phyloP scores from a whole-genome alignment of 2,888 invertebrate species.

The Bombylius major region DNA sequence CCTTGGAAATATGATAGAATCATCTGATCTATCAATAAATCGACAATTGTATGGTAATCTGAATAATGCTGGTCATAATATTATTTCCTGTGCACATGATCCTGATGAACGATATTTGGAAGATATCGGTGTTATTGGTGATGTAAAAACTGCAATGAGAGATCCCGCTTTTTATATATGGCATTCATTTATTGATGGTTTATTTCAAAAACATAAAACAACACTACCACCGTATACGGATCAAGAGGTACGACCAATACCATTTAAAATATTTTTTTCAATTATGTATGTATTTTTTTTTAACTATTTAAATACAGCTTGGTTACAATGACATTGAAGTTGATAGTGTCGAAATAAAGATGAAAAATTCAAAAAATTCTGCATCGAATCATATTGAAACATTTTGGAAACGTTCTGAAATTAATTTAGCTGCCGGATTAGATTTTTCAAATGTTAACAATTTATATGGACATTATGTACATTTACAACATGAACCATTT shows the following conservation, averaged over 20 bases:
- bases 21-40: slow-evolving; percentile 54
- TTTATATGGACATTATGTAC: slow-evolving; percentile 58
- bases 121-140: slow-evolving; percentile 64
- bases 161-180: slow-evolving; percentile 79
- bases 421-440: slow-evolving; percentile 66
- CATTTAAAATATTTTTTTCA: neutral
- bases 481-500: slow-evolving; percentile 63
- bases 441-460: slow-evolving; percentile 64
- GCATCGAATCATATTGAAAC: slow-evolving; percentile 49
- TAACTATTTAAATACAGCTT: slow-evolving; percentile 4
- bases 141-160: slow-evolving; percentile 71
- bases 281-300: neutral
- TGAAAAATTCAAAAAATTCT: slow-evolving; percentile 18
- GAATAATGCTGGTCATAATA: slow-evolving; percentile 71
- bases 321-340: slow-evolving; percentile 15
- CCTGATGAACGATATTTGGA: slow-evolving; percentile 60
- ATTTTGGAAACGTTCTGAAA: slow-evolving; percentile 68
- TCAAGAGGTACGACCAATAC: slow-evolving; percentile 32
- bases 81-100: slow-evolving; percentile 65
- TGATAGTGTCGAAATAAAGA: slow-evolving; percentile 19
- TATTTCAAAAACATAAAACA: slow-evolving; percentile 60
- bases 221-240: slow-evolving; percentile 43
- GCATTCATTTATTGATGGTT: slow-evolving; percentile 64
- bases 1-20: slow-evolving; percentile 67
- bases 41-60: slow-evolving; percentile 59